Evolutionary conservation across 2,113 vertebrate species (phyloP).

Genomic region (Bungarus multicinctus): DNA sequence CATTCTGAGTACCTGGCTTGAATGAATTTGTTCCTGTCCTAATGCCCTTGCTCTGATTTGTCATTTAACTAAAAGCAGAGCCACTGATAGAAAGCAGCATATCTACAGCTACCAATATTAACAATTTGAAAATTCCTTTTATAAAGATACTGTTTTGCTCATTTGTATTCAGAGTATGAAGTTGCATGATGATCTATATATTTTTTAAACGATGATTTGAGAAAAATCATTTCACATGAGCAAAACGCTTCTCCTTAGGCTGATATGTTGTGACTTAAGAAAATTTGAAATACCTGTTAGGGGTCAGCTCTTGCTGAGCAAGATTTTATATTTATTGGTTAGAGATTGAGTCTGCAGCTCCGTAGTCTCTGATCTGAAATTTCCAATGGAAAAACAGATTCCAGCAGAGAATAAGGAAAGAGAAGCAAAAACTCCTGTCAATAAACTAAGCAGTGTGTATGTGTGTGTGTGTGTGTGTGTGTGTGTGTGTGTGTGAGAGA

Average conservation of each 20-base stretch:
- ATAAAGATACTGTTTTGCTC: not conserved
- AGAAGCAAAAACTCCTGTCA: not conserved
- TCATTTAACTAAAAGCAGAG: not conserved
- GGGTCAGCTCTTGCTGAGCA: conserved; percentile 64
- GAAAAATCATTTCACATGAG: conserved; percentile 65
- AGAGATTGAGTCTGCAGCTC: conserved; percentile 73
- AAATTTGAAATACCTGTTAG: conserved; percentile 77
- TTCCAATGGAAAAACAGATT: conserved; percentile 51
- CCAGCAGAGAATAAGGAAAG: not conserved
- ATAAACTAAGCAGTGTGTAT: not conserved
- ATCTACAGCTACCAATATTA: not conserved
- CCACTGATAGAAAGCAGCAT: not conserved
- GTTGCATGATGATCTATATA: conserved; percentile 19
- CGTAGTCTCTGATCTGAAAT: conserved; percentile 64
- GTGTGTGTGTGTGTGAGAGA: not conserved
- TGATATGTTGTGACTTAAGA: conserved; percentile 76
- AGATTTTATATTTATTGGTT: conserved; percentile 65
- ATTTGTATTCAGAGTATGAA: conserved; percentile 45
- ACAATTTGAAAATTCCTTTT: not conserved
- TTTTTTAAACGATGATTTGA: conserved; percentile 54
- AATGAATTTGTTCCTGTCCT: not conserved
- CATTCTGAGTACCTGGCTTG: not conserved
- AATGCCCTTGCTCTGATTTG: not conserved
- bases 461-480: not conserved
- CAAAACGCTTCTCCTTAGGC: conserved; percentile 66